Percentiles rank a stretch among this genome's conserved stretches.
These are phyloP conservation scores for Chouioia cunea DNA, from an alignment of 2,888 invertebrate genomes.

Conservation along the genomic window DNA sequence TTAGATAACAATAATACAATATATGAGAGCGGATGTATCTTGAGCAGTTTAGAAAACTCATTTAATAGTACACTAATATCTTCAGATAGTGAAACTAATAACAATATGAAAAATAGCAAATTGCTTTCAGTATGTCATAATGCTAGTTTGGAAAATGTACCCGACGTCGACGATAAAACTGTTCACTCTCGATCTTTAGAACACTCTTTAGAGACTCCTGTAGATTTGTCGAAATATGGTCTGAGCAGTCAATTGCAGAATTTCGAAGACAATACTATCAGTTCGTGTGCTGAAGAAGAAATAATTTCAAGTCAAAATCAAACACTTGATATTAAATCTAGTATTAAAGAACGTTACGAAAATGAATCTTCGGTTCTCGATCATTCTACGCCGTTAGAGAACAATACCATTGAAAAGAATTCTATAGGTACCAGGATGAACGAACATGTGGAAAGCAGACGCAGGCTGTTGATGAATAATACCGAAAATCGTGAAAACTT, in stretches of 20 bases:
- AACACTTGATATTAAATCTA: too few relatives aligned
- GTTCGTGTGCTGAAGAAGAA: too few relatives aligned
- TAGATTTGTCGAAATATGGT: too few relatives aligned
- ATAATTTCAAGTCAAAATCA: too few relatives aligned
- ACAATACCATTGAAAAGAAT: conserved; percentile 21
- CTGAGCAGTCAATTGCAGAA: too few relatives aligned
- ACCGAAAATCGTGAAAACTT: background rate
- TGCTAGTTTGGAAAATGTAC: too few relatives aligned
- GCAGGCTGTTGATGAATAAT: background rate
- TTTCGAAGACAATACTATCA: too few relatives aligned
- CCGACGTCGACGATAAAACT: background rate
- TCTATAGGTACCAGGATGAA: conserved; percentile 17
- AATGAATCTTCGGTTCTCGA: background rate
- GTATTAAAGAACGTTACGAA: background rate
- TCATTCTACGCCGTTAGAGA: conserved; percentile 18
- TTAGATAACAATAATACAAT: background rate
- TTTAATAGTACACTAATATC: conserved; percentile 21
- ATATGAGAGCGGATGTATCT: background rate
- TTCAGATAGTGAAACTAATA: conserved; percentile 10
- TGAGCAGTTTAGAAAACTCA: conserved; percentile 16
- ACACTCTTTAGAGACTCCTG: too few relatives aligned
- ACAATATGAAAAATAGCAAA: too few relatives aligned
- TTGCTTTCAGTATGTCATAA: too few relatives aligned
- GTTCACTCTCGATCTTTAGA: too few relatives aligned
- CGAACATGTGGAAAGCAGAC: background rate